Base-by-base conservation (phyloP, 2,888 invertebrate genomes). In the Megamerina dolium region DNA sequence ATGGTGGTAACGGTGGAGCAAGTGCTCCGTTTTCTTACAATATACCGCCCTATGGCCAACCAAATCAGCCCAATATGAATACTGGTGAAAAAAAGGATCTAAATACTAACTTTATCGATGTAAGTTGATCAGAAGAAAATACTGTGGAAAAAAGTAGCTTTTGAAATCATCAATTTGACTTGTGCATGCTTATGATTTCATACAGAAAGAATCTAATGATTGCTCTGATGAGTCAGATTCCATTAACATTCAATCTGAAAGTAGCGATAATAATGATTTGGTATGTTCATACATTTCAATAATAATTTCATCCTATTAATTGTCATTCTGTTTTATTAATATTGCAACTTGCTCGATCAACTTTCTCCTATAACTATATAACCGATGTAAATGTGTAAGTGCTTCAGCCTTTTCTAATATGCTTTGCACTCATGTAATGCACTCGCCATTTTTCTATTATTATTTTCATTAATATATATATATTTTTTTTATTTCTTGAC, bases 211-310 rank as follows among this genome's bases (percentile, higher is more conserved):
- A 75, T 74, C 74, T 70, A 78, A 78, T 34, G 51, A 38, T 36
- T 42, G 42, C 10, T 34, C 48, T 26, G 18, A 44, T 37, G 30
- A 42, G 6, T 32, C 49, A 33, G 52, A n/a, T n/a, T n/a, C n/a
- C n/a, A n/a, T n/a, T n/a, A n/a, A n/a, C n/a, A n/a, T n/a, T n/a
- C n/a, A n/a, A n/a, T n/a, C 83, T 68, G 79, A 77, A 73, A 81
- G 82, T 71, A 80, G 83, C 59, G 83, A 85, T 72, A 77, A 79
- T 56, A 81, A 81, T 64, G 74, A 78, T 55, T 78, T 83, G 82
- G 87, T 87, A 80, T 75, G 72, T 70, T 48, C 20, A 36, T 23
- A 14, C 16, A 17, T 19, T 12, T 21, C 8, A n/a, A n/a, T n/a
- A n/a, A n/a, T n/a, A n/a, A n/a, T n/a, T n/a, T n/a, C n/a, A n/a